Base-by-base conservation (phyloP, 2,113 vertebrate genomes). In the Paracanthobrama guichenoti region DNA sequence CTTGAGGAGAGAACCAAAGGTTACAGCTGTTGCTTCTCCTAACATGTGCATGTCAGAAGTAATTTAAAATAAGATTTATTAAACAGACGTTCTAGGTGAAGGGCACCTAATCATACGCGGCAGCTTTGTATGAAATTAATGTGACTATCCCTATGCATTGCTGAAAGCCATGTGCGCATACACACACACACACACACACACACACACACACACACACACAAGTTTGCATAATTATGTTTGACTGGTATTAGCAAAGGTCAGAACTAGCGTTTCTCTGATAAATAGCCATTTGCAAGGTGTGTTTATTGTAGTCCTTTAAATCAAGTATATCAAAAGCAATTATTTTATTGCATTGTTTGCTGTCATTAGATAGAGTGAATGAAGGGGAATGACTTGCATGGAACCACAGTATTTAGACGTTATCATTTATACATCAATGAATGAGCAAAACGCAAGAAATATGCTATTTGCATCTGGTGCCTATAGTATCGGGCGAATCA, bases 141-240 rank as follows among this genome's bases (percentile, higher is more conserved):
- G 28, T 42, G 35, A 28, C 62, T 71, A 26, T 62, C 72, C 60
- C 31, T 78, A 22, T 59, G 60, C 59, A 69, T 67, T 46, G 73
- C 76, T 79, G 55, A 44, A 6, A 59, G 16, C 5, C 20, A 35
- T 84, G 67, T 35, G 18, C 26, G 3, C n/a, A 66, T 9, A 31
- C 28, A 24, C 26, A 48, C 48, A 24, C 26, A 39, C 57, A 7
- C 7, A n/a, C n/a, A 31, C 28, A 24, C 26, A 48, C 48, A 24
- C 26, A 39, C 57, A 7, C 7, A n/a, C n/a, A 66, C 4, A 31
- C 28, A 24, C 26, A 48, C 48, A 24, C 26, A 39, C 57, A 7
- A 4, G 71, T 87, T 87, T 87, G 71, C 62, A 84, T 87, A 82
- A 84, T 76, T 81, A 50, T 55, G n/a, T 76, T 50, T 59, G 77